These are phyloP conservation scores for Tetragnatha montana DNA, from an alignment of 2,888 invertebrate genomes.

Conservation along the genomic window DNA sequence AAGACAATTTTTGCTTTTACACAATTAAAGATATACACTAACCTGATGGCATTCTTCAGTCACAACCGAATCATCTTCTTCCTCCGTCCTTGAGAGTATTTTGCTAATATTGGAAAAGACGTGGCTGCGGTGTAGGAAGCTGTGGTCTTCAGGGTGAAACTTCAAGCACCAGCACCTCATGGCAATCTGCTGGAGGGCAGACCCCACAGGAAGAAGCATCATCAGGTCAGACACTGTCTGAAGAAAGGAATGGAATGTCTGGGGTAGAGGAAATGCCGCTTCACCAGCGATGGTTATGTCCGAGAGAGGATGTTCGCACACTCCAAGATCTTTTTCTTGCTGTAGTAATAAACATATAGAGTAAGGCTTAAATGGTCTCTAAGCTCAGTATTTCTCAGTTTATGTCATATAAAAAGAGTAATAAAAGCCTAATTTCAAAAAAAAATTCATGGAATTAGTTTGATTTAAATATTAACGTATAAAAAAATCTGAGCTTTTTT, in stretches of 20 bases:
- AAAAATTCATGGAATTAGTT: no score
- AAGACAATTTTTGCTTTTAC: neutral
- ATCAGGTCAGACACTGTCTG: constrained; percentile 95
- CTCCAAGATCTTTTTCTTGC: constrained; percentile 74
- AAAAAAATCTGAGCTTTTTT: no score
- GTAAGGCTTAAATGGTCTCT: no score
- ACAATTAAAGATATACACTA: neutral
- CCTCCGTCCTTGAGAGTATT: constrained; percentile 93
- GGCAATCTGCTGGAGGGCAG: constrained; percentile 91
- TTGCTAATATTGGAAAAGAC: constrained; percentile 97
- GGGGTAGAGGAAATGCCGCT: constrained; percentile 79
- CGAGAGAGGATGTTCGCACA: constrained; percentile 87
- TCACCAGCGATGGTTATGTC: constrained; percentile 84
- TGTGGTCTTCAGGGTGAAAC: constrained; percentile 91
- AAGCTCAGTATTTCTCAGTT: neutral
- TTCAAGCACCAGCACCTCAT: constrained; percentile 94
- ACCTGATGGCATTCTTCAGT: constrained; percentile 73
- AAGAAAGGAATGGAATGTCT: constrained; percentile 88
- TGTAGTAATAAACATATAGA: constrained; percentile 17
- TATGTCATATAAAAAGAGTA: neutral
- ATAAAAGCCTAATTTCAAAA: no score
- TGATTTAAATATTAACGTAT: no score
- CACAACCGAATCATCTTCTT: constrained; percentile 78
- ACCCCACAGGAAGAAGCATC: constrained; percentile 89
- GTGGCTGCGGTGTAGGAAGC: constrained; percentile 92